Evolutionary conservation across 2,888 invertebrate species (phyloP).

Genomic region (Autographa pulchrina): DNA sequence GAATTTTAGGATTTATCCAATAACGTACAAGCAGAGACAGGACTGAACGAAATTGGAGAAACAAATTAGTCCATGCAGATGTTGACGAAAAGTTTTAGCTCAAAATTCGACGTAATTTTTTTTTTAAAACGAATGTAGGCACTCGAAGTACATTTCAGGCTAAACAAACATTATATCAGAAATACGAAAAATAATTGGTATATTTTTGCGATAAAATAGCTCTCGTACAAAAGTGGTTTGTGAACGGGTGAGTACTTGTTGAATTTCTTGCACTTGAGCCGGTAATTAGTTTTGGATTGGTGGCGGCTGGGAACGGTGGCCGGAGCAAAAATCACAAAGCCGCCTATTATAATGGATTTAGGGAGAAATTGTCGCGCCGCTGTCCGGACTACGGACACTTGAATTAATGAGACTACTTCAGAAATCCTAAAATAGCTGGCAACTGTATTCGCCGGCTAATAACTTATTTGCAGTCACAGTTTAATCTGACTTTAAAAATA

Average conservation of each 20-base stretch:
- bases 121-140: not conserved
- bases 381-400: constrained; percentile 66
- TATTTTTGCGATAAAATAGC: constrained; percentile 18
- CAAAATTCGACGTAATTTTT: not conserved
- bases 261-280: constrained; percentile 68
- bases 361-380: constrained; percentile 65
- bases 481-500: constrained; percentile 52
- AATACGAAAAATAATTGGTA: constrained; percentile 15
- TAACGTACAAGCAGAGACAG: not conserved
- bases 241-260: constrained; percentile 61
- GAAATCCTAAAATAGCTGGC: constrained; percentile 63
- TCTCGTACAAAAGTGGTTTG: constrained; percentile 38
- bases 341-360: constrained; percentile 74
- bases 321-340: constrained; percentile 75
- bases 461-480: constrained; percentile 63
- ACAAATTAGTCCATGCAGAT: constrained; percentile 1
- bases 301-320: constrained; percentile 56
- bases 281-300: constrained; percentile 79
- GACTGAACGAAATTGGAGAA: not conserved
- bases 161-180: not conserved
- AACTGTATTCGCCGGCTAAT: constrained; percentile 59
- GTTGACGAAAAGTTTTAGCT: not conserved
- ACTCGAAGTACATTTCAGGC: not conserved
- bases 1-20: not conserved
- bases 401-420: constrained; percentile 74